Base-by-base conservation (phyloP, 2,113 vertebrate species). In the Anolis carolinensis region DNA sequence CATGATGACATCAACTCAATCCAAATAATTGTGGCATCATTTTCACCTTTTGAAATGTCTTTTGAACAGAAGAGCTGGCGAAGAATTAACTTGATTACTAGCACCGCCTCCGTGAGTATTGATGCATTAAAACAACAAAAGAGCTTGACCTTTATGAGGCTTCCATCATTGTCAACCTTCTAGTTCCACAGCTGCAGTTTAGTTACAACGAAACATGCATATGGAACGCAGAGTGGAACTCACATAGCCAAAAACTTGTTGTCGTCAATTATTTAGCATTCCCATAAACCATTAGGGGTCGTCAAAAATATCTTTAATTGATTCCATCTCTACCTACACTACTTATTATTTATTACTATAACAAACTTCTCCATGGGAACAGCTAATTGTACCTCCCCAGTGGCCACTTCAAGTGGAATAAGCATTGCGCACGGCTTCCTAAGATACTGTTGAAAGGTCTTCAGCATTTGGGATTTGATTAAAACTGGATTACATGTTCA, bases 341-440 rank as follows among this genome's bases (percentile, higher is more conserved):
- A 97, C 97, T 97, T 98, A 97, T 98, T 97, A 98, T 97, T 97
- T 98, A 98, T 98, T 97, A 98, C 95, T 97, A 95, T 97, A 97
- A 96, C 97, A 94, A 96, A 96, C 95, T 97, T 98, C 97, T 98
- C 97, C 97, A 97, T 97, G 97, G 98, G 97, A 98, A 98, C 97
- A 95, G 96, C 97, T 98, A 98, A 98, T 98, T 98, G 97, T 96
- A 89, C 92, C 87, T 98, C 98, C 97, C 98, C 91, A 90, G 97
- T 97, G 97, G 95, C 97, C 96, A 97, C 97, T 98, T 97, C 95
- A 95, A 97, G 95, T 95, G 94, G 97, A 95, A 97, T 97, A 97
- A 97, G 95, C 96, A 95, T 95, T 91, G 95, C 94, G 96, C 95
- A 94, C 94, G 94, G 88, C 93, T 95, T 89, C 92, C 95, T 95